These are phyloP conservation scores for Sylvia borin DNA, from an alignment of 2,797 vertebrate genomes.

Conservation along the genomic window DNA sequence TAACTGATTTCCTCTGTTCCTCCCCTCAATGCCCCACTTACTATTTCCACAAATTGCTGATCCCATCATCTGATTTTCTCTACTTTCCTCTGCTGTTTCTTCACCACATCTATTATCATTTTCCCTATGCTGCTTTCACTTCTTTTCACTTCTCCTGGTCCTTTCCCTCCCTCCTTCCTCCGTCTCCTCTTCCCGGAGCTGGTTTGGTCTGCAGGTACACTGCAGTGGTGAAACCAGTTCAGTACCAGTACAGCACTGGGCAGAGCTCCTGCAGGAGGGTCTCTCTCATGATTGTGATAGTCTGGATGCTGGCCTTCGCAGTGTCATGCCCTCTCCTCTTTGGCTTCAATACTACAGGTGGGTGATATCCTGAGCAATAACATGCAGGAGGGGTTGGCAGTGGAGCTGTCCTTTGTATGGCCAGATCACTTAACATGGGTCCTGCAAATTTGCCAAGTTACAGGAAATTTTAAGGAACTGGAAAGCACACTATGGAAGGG, in stretches of 20 bases:
- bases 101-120: background rate
- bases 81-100: background rate
- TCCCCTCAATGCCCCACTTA: background rate
- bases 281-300: constrained; percentile 86
- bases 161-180: background rate
- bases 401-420: background rate
- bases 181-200: background rate
- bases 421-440: background rate
- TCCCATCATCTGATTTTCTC: background rate
- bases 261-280: constrained; percentile 90
- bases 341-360: constrained; percentile 96
- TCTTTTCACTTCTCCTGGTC: background rate
- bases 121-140: background rate
- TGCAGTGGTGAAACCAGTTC: constrained; percentile 92
- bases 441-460: background rate
- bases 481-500: background rate
- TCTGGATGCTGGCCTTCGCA: constrained; percentile 91
- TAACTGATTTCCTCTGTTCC: constrained; percentile 33
- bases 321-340: constrained; percentile 94
- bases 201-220: constrained; percentile 84
- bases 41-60: background rate
- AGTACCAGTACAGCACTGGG: constrained; percentile 90
- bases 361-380: background rate
- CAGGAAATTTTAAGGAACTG: background rate
- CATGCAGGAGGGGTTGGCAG: background rate